Base-by-base conservation (phyloP, 2,888 invertebrate species). In the Ryuthela nishihirai region DNA sequence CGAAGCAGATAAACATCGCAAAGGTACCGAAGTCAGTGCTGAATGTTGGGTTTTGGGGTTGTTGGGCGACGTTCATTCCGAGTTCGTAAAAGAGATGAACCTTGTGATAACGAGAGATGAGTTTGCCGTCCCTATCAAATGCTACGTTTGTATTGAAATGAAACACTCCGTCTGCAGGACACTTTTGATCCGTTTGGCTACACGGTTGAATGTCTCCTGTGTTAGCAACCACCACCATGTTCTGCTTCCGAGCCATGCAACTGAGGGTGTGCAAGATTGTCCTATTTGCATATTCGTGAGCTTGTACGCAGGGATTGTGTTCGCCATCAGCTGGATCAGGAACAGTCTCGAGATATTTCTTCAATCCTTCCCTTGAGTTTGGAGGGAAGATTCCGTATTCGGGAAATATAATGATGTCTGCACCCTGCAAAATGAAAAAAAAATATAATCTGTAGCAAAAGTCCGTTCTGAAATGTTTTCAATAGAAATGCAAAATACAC, bases 1-100 rank as follows among this genome's bases (percentile, higher is more conserved):
- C 92, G 70, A 90, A 91, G 73, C 91, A 91, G 41, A 84, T 83
- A 71, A 87, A 85, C 65, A 85, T 81, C 0, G 89, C 90, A 70
- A 90, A 88, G 9, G 79, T 82, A 0, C 65, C 66, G 21, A 67
- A 64, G 2, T 72, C 71, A 6, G 72, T 71, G 21, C 71, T 67
- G 53, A 72, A 72, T 15, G 42, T 41, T 5, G 49, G 49, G 29
- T 55, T 44, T 32, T 71, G 70, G 0, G 63, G 52, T n/a, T 42
- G 29, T 9, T 49, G 48, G 0, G 72, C 70, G 1, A 65, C 52
- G 47, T 72, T 68, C 53, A 71, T 70, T 23, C 68, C 65, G 1
- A 46, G 43, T 55, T 72, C 72, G 34, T 47, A 63, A 49, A 65
- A 73, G 2, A 72, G 62, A 38, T 72, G 68, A 40, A 65, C 64